Conservation (phyloP, 2,113 vertebrate species). For the Scatophagus argus region DNA sequence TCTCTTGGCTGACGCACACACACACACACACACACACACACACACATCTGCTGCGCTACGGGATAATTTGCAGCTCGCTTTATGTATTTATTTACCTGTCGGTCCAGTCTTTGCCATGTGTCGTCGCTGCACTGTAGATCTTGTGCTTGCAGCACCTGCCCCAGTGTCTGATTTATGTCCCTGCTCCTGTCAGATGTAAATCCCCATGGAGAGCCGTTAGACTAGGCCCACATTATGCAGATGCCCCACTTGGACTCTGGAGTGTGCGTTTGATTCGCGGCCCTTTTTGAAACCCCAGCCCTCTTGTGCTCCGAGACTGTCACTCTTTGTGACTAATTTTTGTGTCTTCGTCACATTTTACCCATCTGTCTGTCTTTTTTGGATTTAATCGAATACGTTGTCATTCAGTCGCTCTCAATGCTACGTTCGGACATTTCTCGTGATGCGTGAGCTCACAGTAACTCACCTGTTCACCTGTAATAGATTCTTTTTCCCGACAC, state of each 20-base stretch:
- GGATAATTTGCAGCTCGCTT: slow-evolving; percentile 26
- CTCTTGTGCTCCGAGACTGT: not conserved
- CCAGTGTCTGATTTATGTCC: slow-evolving; percentile 48
- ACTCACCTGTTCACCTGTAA: slow-evolving; percentile 38
- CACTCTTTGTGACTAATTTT: not conserved
- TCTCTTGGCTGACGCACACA: not conserved
- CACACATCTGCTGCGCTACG: not conserved
- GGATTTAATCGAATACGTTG: not conserved
- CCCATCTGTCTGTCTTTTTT: slow-evolving; percentile 1
- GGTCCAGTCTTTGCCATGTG: slow-evolving; percentile 17
- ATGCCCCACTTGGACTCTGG: not conserved
- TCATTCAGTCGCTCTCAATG: not conserved
- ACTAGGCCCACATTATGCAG: slow-evolving; percentile 53
- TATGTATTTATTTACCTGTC: slow-evolving; percentile 44
- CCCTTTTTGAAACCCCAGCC: not conserved
- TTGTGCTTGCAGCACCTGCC: slow-evolving; percentile 20
- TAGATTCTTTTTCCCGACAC: slow-evolving; percentile 36
- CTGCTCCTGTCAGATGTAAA: slow-evolving; percentile 39
- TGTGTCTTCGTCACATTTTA: not conserved
- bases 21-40: slow-evolving; percentile 6
- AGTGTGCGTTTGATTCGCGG: slow-evolving; percentile 11
- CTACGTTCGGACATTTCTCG: not conserved
- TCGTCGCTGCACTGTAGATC: slow-evolving; percentile 32
- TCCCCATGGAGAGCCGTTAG: slow-evolving; percentile 54
- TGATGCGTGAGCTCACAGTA: slow-evolving; percentile 14